Base-by-base conservation (phyloP, 2,113 vertebrate species). In the Amazona vittata region DNA sequence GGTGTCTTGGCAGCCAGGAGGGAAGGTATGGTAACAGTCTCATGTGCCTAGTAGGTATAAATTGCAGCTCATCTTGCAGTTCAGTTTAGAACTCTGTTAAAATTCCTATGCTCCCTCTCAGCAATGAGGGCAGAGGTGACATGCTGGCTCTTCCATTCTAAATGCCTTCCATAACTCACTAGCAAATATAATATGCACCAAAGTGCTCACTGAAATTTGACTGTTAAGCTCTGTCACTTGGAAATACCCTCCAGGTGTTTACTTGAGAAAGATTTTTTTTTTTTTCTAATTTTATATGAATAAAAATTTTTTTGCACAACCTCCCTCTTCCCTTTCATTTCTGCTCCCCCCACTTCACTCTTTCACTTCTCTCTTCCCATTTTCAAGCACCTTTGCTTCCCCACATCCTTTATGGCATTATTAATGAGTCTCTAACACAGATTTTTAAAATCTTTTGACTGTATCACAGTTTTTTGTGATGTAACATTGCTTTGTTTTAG, bases 141-240 rank as follows among this genome's bases (percentile, higher is more conserved):
- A 14, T 35, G 31, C 5, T 92, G 18, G 20, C 41, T 75, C n/a
- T 75, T 35, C 39, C 28, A 10, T 47, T 75, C 25, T 39, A 33
- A 44, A 33, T 52, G 2, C 28, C 26, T 52, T 44, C 13, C 1
- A 1, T 46, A 41, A 20, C 4, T 76, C 3, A 1, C 46, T 83
- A 41, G 59, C 16, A 70, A 53, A 83, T 70, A 63, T 19, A 29
- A 28, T 31, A 41, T 11, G 16, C 6, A 63, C 16, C 2, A 8
- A 41, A 47, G 28, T 35, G 33, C 9, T 33, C 20, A 49, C 16
- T 49, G 63, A 35, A 77, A 77, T 55, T 53, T 70, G 13, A 31
- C 29, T 55, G 22, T 70, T 88, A 31, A 31, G 16, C 16, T 70
- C 41, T 63, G 31, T 70, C 57, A 28, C 41, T 70, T 64, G 21